Evolutionary conservation across 2,888 invertebrate species (phyloP).

Genomic region (Geophilus truncorum): DNA sequence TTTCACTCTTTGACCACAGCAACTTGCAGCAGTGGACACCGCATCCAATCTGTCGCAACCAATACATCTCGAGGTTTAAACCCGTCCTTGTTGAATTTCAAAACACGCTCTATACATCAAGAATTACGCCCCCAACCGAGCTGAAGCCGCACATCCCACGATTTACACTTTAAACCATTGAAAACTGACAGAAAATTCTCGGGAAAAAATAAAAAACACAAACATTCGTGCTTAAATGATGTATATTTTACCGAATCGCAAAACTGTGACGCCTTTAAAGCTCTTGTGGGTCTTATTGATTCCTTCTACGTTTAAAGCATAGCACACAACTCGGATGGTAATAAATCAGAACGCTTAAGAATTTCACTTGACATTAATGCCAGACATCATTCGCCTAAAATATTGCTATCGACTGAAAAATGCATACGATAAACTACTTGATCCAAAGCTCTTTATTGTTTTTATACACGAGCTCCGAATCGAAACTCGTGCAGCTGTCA

Average conservation of each 20-base stretch:
- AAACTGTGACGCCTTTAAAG: background rate
- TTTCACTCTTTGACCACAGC: background rate
- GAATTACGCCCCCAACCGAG: background rate
- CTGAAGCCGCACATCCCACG: too few species aligned
- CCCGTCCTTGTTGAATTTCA: background rate
- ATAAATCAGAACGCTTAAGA: background rate
- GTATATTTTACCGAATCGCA: background rate
- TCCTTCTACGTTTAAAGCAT: background rate
- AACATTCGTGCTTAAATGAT: background rate
- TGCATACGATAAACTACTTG: background rate
- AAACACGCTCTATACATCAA: background rate
- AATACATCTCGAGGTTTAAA: background rate
- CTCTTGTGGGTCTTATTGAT: slow-evolving; percentile 3
- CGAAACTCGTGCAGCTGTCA: slow-evolving; percentile 3
- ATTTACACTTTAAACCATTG: too few species aligned
- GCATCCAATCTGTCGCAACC: slow-evolving; percentile 13
- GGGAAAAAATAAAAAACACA: too few species aligned
- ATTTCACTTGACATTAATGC: background rate
- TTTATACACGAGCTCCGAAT: background rate
- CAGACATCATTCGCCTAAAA: background rate
- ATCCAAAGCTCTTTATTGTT: background rate
- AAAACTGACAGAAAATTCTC: background rate
- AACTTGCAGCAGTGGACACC: background rate
- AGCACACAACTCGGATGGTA: background rate
- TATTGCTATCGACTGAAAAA: slow-evolving; percentile 7